A percentile compares a stretch with the other conserved stretches of the same genome.
Evolutionary conservation across 2,797 vertebrate genomes (phyloP).

Genomic region (Antennarius maculatus): DNA sequence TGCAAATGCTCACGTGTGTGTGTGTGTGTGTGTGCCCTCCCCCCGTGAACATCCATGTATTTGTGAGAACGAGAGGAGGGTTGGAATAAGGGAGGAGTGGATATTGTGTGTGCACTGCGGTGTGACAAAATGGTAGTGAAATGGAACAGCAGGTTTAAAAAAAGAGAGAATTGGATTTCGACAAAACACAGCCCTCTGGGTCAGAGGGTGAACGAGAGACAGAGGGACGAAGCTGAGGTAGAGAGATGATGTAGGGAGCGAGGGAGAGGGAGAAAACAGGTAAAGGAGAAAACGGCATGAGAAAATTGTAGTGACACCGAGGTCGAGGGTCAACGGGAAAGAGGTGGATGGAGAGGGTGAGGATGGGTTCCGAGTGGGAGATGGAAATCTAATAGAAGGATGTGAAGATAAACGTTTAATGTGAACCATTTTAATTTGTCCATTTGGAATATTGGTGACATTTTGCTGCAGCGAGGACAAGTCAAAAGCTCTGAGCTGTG

Average conservation of each 20-base stretch:
- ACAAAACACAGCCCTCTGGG: slow-evolving; percentile 68
- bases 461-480: too few relatives aligned
- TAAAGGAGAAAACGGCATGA: slow-evolving; percentile 21
- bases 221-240: slow-evolving; percentile 18
- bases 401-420: too few relatives aligned
- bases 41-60: slow-evolving; percentile 14
- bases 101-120: slow-evolving; percentile 70
- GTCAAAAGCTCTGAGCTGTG: too few relatives aligned
- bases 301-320: slow-evolving; percentile 36
- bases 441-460: too few relatives aligned
- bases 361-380: slow-evolving; percentile 23
- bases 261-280: slow-evolving; percentile 29
- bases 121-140: slow-evolving; percentile 79
- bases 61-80: slow-evolving; percentile 36
- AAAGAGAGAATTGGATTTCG: slow-evolving; percentile 77
- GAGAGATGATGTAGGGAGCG: slow-evolving; percentile 29
- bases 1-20: slow-evolving; percentile 23
- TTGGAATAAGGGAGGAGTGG: slow-evolving; percentile 61
- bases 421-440: too few relatives aligned
- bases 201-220: slow-evolving; percentile 53
- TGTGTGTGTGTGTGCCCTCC: neutral
- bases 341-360: slow-evolving; percentile 32
- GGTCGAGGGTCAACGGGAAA: slow-evolving; percentile 33
- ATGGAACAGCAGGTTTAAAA: slow-evolving; percentile 77
- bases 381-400: slow-evolving; percentile 24